Base-by-base conservation (phyloP, 2,113 vertebrate genomes). In the Gymnogyps californianus region DNA sequence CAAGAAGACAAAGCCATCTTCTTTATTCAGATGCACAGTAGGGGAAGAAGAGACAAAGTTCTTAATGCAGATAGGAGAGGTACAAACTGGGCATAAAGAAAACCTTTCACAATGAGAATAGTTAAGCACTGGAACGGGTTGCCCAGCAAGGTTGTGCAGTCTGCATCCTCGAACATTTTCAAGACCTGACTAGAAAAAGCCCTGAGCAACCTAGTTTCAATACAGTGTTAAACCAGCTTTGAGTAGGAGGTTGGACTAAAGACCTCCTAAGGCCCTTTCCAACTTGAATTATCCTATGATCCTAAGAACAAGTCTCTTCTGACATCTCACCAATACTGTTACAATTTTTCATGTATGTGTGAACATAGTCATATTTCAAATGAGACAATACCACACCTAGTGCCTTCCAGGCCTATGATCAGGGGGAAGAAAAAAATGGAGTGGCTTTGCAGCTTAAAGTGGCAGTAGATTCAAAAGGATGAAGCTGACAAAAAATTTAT, bases 361-460 rank as follows among this genome's bases (percentile, higher is more conserved):
- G 57, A 20, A 11, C 38, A 38, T 17, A 65, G 32, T 38, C 11
- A 14, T 66, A 61, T 32, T 75, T 70, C 40, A 65, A 51, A 84
- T 46, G 46, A 90, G 51, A 7, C 32, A 40, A n/a, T 49, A 25
- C n/a, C 55, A 80, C 29, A 79, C 7, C 13, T 54, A 16, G 13
- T 22, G 16, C 49, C 51, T 80, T 76, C 46, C n/a, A 51, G 29
- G 25, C 8, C 65, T 74, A 38, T 74, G 20, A 36, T 34, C 3
- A n/a, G 1, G 3, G 8, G 3, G 9, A 2, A 19, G 9, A 16
- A 28, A 55, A 38, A 14, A 42, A 10, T 4, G 1, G 20, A 54
- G 13, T 19, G 3, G 8, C 14, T 84, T 80, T 57, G 31, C 42
- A 62, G 19, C 47, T 70, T 62, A 57, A 83, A 61, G 19, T 71